These are phyloP conservation scores for Temnopleurus reevesii DNA, from an alignment of 53 echinoderm and acorn worm species.

Conservation along the genomic window DNA sequence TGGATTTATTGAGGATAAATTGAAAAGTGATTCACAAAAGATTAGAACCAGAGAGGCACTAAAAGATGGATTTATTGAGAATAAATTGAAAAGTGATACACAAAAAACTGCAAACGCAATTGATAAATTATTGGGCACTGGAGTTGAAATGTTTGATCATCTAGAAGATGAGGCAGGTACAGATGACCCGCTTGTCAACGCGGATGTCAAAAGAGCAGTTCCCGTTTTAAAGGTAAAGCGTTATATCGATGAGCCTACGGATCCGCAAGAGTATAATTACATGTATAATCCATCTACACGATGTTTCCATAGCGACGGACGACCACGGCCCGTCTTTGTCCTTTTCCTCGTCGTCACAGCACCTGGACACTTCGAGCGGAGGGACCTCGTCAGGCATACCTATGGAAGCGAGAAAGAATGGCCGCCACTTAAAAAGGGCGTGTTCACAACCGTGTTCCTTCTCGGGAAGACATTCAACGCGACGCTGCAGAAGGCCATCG, in stretches of 20 bases:
- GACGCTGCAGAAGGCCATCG: constrained; percentile 43
- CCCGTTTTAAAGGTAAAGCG: neutral
- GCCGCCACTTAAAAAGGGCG: neutral
- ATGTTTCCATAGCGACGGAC: neutral
- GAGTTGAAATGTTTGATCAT: neutral
- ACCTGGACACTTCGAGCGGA: constrained; percentile 48
- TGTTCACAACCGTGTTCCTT: constrained; percentile 69
- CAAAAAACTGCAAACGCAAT: neutral
- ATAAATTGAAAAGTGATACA: neutral
- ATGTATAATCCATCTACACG: constrained; percentile 52
- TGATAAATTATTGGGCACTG: neutral
- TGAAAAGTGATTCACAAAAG: neutral
- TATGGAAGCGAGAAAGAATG: constrained; percentile 61
- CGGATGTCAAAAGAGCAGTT: constrained; percentile 10
- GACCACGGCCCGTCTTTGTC: constrained; percentile 14
- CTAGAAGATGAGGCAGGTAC: neutral
- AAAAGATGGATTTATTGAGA: neutral
- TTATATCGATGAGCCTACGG: constrained; percentile 41
- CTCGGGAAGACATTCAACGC: constrained; percentile 52
- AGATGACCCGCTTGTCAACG: neutral
- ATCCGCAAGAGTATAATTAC: constrained; percentile 73
- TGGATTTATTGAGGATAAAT: too few species aligned
- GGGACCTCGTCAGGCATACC: constrained; percentile 65
- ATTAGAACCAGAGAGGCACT: neutral
- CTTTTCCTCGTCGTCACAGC: constrained; percentile 70